Evolutionary conservation across 2,797 vertebrate genomes (phyloP).

Genomic region (Pseudocheirus occidentalis): DNA sequence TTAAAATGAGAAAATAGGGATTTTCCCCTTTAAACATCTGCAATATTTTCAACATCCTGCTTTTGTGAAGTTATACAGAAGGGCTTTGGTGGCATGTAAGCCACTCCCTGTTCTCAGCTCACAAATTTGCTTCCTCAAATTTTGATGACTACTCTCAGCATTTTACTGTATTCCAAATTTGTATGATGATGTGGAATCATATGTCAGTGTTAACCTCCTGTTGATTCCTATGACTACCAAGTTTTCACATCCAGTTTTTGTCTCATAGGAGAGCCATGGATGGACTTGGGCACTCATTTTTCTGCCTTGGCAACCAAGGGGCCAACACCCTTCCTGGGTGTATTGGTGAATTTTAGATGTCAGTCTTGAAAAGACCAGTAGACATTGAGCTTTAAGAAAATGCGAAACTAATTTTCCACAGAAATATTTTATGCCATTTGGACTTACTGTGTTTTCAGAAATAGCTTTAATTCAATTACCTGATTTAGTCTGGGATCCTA

Average conservation of each 20-base stretch:
- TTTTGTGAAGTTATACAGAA: neutral
- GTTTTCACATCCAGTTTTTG: constrained; percentile 12
- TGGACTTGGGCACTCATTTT: neutral
- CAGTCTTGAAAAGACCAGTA: neutral
- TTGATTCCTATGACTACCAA: neutral
- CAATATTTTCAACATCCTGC: constrained; percentile 22
- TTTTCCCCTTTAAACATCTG: constrained; percentile 16
- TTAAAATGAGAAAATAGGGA: neutral
- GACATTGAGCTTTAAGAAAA: neutral
- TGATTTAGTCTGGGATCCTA: neutral
- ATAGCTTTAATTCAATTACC: rapidly evolving
- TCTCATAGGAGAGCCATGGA: neutral
- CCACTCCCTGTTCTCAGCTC: constrained; percentile 52
- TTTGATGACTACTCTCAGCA: constrained; percentile 42
- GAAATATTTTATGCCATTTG: neutral
- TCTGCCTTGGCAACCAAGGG: constrained; percentile 14
- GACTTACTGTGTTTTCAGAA: neutral
- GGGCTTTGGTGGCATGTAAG: constrained; percentile 10
- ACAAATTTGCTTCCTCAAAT: constrained; percentile 69
- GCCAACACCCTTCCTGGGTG: constrained; percentile 67
- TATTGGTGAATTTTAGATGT: neutral
- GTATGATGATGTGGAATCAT: neutral
- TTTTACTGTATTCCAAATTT: neutral
- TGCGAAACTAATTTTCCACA: neutral
- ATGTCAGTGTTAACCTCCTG: neutral